Evolutionary conservation across 1,140 invertebrate species (phyloP), one percentile per base, ranked within the genome.

Genomic region (Drosophila subobscura): DNA sequence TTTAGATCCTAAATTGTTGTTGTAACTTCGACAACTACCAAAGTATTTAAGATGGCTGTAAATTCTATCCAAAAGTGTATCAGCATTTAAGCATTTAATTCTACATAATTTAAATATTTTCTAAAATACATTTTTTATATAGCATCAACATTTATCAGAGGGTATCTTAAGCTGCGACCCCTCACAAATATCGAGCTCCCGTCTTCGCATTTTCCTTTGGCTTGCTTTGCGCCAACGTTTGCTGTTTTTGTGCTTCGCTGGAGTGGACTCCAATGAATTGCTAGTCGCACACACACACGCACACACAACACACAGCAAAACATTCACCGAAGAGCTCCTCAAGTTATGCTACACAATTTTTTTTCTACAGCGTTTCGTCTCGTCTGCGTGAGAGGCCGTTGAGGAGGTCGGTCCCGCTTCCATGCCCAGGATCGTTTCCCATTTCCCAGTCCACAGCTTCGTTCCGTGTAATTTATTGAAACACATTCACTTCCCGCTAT

Each of bases 401-500:
- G 33, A 37, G 33, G 33, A 12, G 33, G 29, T 33, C 29, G 3
- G 5, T 5, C 5, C 25, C 25, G 16, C 16, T 20, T 20, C 25
- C 5, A 5, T 27, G 25, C 42, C 2, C 51, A 14, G 40, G 8
- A 23, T 23, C 58, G 46, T 53, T 59, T 60, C 49, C 49, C 45
- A 12, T 37, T 37, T 37, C 33, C 10, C 33, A 37, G 33, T 42
- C 61, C 54, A 41, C 70, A 73, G 45, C 47, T 50, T 37, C 54
- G 61, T 64, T 66, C 64, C 60, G 56, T 75, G 74, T 86, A 86
- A 86, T 86, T 86, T 86, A 86, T 86, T 75, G 83, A 86, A 86
- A 81, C 77, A 86, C 83, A 86, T 88, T 88, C 85, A 74, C 75
- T 86, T 86, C 66, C 68, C 61, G 60, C 83, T 72, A 78, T 88